A percentile compares a stretch with the other conserved stretches of the same genome.
These are phyloP conservation scores for Monarcha castaneiventris DNA, from an alignment of 2,113 vertebrate genomes.

Conservation along the genomic window DNA sequence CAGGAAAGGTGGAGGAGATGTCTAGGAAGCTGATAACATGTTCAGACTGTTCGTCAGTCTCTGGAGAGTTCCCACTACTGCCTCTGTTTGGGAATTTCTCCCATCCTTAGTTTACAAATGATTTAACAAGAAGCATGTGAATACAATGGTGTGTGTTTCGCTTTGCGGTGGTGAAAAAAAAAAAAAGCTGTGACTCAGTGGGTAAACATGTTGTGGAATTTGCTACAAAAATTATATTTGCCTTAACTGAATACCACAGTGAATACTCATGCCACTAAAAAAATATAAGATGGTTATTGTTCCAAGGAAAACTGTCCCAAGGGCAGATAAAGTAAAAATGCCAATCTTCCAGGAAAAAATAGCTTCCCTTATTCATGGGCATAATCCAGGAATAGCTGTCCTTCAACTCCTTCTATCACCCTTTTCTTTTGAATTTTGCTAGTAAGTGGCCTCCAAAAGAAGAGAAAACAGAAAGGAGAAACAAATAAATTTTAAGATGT, in stretches of 20 bases:
- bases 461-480: background rate
- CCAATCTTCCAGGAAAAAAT: slow-evolving; percentile 40
- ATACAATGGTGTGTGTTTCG: slow-evolving; percentile 29
- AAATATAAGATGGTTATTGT: slow-evolving; percentile 45
- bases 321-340: slow-evolving; percentile 39
- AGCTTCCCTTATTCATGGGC: slow-evolving; percentile 24
- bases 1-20: slow-evolving; percentile 44
- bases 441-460: background rate
- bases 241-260: slow-evolving; percentile 65
- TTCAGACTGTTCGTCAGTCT: slow-evolving; percentile 29
- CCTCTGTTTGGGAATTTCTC: slow-evolving; percentile 18
- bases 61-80: slow-evolving; percentile 33
- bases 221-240: slow-evolving; percentile 42
- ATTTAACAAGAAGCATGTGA: slow-evolving; percentile 28
- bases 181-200: background rate
- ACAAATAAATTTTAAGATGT: background rate
- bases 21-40: slow-evolving; percentile 48
- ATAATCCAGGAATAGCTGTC: slow-evolving; percentile 35
- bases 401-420: slow-evolving; percentile 22
- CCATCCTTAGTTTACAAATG: slow-evolving; percentile 29
- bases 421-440: slow-evolving; percentile 29
- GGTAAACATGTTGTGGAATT: slow-evolving; percentile 51
- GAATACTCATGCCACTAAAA: slow-evolving; percentile 55
- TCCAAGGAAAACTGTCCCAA: slow-evolving; percentile 42
- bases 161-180: background rate